These are phyloP conservation scores for Rhineura floridana DNA, from an alignment of 2,113 vertebrate species.

Conservation along the genomic window DNA sequence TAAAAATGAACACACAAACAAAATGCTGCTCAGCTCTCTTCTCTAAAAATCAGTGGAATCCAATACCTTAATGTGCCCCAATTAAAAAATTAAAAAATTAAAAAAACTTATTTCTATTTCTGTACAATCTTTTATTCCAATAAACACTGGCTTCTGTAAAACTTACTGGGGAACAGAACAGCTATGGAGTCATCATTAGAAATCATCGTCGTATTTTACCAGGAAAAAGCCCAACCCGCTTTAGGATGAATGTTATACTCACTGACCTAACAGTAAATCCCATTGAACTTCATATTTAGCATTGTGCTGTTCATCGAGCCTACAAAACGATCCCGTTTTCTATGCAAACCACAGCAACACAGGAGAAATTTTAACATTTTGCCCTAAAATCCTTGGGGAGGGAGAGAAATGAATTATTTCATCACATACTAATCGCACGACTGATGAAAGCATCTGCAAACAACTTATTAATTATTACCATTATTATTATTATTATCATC, in stretches of 20 bases:
- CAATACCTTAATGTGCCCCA: conserved; percentile 27
- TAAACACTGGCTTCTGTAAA: conserved; percentile 28
- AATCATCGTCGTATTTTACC: conserved; percentile 39
- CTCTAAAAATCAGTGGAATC: conserved; percentile 54
- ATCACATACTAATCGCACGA: neutral
- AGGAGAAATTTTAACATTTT: neutral
- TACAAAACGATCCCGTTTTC: conserved; percentile 41
- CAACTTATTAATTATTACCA: neutral
- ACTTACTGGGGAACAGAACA: conserved; percentile 1
- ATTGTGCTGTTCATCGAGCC: neutral
- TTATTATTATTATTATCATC: accelerated
- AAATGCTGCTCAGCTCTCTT: neutral
- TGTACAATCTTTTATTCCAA: conserved; percentile 47
- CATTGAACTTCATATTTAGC: neutral
- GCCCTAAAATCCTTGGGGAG: neutral
- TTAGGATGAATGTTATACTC: neutral
- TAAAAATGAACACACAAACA: neutral
- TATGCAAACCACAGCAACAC: neutral
- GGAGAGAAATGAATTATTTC: neutral
- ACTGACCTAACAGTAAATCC: neutral
- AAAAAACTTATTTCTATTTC: conserved; percentile 21
- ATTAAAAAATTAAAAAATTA: conserved; percentile 38
- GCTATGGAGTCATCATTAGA: conserved; percentile 1
- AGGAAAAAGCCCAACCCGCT: neutral
- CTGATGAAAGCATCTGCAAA: conserved; percentile 1